Percentiles rank a stretch among this genome's conserved stretches.
Conservation (phyloP, 1,140 invertebrate species). For the Sarcophaga bullata region DNA sequence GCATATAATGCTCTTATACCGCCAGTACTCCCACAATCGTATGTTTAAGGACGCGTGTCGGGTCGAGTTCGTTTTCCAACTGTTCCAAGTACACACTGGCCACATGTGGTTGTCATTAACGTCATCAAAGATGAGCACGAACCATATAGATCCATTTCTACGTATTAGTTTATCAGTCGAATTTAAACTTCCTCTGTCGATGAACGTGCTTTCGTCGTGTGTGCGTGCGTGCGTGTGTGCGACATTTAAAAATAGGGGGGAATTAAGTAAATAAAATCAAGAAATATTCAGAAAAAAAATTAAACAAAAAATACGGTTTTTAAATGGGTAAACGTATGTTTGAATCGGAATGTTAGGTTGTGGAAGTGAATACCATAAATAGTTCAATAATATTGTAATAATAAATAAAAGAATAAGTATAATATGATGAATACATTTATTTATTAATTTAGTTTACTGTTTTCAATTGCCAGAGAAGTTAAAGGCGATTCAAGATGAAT, state of each 20-base stretch:
- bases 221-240: background rate
- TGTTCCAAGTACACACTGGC: slow-evolving; percentile 9
- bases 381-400: background rate
- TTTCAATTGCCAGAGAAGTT: background rate
- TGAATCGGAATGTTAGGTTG: background rate
- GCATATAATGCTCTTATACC: background rate
- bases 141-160: background rate
- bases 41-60: background rate
- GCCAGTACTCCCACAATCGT: background rate
- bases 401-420: background rate
- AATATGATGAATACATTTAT: background rate
- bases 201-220: background rate
- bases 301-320: background rate
- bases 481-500: background rate
- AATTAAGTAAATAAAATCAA: background rate
- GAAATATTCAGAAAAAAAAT: background rate
- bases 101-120: slow-evolving; percentile 17
- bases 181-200: background rate
- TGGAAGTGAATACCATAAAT: background rate
- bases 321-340: background rate
- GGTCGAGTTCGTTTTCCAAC: background rate
- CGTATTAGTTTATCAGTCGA: background rate
- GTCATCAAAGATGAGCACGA: background rate
- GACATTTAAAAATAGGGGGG: background rate
- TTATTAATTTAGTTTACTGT: background rate